phyloP scores from a whole-genome alignment of 2,888 invertebrate genomes.

The Habroteleia sp. region DNA sequence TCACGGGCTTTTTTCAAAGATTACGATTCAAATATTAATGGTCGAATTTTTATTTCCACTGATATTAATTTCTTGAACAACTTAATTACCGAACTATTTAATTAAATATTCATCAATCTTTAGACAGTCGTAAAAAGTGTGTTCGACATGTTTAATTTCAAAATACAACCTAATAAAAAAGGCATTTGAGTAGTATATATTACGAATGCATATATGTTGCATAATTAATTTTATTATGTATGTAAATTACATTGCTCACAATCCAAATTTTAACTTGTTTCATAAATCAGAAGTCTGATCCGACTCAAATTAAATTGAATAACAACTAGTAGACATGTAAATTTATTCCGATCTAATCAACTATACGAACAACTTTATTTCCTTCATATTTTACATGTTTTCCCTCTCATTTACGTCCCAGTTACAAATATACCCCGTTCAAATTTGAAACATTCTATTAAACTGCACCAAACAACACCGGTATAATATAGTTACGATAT shows the following conservation, averaged over 20 bases:
- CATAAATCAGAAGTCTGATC: constrained; percentile 37
- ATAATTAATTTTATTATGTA: constrained; percentile 43
- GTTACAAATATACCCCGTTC: constrained; percentile 5
- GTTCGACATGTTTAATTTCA: constrained; percentile 9
- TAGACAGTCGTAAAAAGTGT: neutral
- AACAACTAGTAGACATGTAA: constrained; percentile 36
- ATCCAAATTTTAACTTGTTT: constrained; percentile 31
- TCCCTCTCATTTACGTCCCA: constrained; percentile 1
- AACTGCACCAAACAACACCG: too few species aligned
- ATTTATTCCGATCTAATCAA: constrained; percentile 50
- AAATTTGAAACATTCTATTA: too few species aligned
- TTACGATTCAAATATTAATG: too few species aligned
- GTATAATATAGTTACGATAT: too few species aligned
- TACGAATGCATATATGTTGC: constrained; percentile 9
- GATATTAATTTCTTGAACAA: too few species aligned
- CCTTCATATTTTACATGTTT: constrained; percentile 26
- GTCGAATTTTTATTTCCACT: too few species aligned
- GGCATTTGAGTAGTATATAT: constrained; percentile 16
- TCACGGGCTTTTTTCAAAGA: too few species aligned
- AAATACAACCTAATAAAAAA: constrained; percentile 24
- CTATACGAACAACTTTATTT: constrained; percentile 37
- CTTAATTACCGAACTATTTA: constrained; percentile 3
- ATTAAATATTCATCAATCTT: neutral
- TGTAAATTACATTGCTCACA: constrained; percentile 24
- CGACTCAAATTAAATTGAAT: constrained; percentile 16